Base-by-base conservation (phyloP, 2,797 vertebrate species). In the Leontocebus nigricollis region DNA sequence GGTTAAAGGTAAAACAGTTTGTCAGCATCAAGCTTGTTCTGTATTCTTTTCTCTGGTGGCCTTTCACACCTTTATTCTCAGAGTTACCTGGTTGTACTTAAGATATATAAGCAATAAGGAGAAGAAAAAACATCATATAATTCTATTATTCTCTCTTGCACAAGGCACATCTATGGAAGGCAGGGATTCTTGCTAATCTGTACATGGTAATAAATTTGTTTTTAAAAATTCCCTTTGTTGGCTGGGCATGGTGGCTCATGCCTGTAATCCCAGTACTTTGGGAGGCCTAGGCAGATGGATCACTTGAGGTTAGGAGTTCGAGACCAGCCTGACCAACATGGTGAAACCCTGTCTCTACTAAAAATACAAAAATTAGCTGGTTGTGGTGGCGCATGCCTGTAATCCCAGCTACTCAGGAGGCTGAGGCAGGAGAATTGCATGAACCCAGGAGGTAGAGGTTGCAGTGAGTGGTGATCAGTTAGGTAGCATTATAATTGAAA, bases 401-500 rank as follows among this genome's bases (percentile, higher is more conserved):
- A 64, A 17, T 64, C 30, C 61, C 61, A 64, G 61, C 61, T 33
- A 17, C 61, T 64, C 61, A n/a, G 61, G 30, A 67, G 15, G 15
- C 61, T 67, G 61, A 67, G 61, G 15, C 15, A n/a, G 30, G 61
- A 67, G 30, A n/a, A 67, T n/a, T 2, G 3, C 30, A 4, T 67
- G 61, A 67, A 19, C 33, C 30, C 0, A 9, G 61, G 61, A 67
- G 61, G 30, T 0, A 1, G 30, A 67, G 7, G 33, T n/a, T 67
- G 33, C 61, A 19, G 61, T 67, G 33, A 67, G 61, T 17, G 3
- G 0, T 4, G 15, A 33, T 67, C 61, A 75, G 82, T 77, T 86
- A 86, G 64, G 4, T 44, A 83, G 17, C 5, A 39, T 84, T 95
- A 80, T 95, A 75, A 82, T 59, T 50, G 79, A 76, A 80, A 88